Percentiles rank a stretch among this genome's conserved stretches.
Conservation (phyloP, 2,888 invertebrate species). For the Meganola albula region DNA sequence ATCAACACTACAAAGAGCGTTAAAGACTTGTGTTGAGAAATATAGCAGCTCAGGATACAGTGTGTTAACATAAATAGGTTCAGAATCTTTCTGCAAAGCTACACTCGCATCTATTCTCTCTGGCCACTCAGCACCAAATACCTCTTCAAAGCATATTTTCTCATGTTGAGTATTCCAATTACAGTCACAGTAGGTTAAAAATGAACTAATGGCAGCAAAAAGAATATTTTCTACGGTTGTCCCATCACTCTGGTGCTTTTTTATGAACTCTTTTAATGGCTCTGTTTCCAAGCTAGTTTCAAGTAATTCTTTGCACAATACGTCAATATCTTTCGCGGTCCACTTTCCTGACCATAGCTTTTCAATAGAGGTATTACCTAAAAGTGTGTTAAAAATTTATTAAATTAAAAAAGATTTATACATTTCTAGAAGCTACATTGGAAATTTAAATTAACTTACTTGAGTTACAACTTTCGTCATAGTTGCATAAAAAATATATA, state of each 20-base stretch:
- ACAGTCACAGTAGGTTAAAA: constrained; percentile 85
- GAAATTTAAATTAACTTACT: constrained; percentile 32
- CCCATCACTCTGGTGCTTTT: constrained; percentile 32
- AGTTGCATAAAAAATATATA: constrained; percentile 53
- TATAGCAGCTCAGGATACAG: constrained; percentile 72
- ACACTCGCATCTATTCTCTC: constrained; percentile 53
- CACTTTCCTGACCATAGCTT: constrained; percentile 55
- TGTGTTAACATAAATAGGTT: constrained; percentile 82
- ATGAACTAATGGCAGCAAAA: constrained; percentile 79
- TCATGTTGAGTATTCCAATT: constrained; percentile 89
- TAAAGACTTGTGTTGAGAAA: constrained; percentile 58
- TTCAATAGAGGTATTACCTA: constrained; percentile 43
- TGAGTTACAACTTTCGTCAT: constrained; percentile 46
- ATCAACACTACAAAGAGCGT: constrained; percentile 44
- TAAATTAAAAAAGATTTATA: neutral
- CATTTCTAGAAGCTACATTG: no score
- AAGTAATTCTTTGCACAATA: constrained; percentile 48
- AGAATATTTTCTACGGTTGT: constrained; percentile 57
- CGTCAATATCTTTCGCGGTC: constrained; percentile 39
- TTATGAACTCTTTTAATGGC: constrained; percentile 35
- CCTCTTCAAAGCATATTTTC: constrained; percentile 52
- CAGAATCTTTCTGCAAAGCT: constrained; percentile 78
- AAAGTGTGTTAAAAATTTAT: constrained; percentile 18
- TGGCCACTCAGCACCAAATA: constrained; percentile 61
- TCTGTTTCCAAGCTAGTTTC: constrained; percentile 42